Evolutionary conservation across 2,797 vertebrate genomes (phyloP).

Genomic region (Columba guinea): DNA sequence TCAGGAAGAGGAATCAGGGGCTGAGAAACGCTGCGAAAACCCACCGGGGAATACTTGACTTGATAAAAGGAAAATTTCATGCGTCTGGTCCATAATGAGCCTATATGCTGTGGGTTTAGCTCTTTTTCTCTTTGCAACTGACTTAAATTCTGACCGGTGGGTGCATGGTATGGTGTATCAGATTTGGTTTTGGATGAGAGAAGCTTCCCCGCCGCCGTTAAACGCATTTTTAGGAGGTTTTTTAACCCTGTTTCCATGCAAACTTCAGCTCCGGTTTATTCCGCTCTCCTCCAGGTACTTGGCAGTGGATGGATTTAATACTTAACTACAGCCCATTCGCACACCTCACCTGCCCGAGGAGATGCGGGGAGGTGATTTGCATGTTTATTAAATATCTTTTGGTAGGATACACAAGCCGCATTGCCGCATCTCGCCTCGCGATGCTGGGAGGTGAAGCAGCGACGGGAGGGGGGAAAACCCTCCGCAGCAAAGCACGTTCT

Average conservation of each 20-base stretch:
- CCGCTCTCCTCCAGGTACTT: neutral
- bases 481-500: neutral
- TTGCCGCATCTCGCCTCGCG: slow-evolving; percentile 10
- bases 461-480: neutral
- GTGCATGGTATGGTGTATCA: rapidly evolving
- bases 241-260: neutral
- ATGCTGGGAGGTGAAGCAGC: neutral
- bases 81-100: rapidly evolving
- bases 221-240: neutral
- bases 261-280: slow-evolving; percentile 31
- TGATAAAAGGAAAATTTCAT: neutral
- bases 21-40: neutral
- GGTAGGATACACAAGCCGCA: slow-evolving; percentile 64
- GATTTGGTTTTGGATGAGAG: neutral
- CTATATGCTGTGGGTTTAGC: neutral
- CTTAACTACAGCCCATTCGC: slow-evolving; percentile 32
- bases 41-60: neutral
- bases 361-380: slow-evolving; percentile 70
- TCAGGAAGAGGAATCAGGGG: neutral
- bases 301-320: slow-evolving; percentile 47
- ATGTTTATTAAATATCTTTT: slow-evolving; percentile 82
- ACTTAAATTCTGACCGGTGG: neutral
- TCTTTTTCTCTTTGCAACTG: neutral
- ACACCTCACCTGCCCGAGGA: slow-evolving; percentile 74
- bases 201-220: neutral